Evolutionary conservation across 1,140 invertebrate genomes (phyloP), one percentile per base, ranked within the genome.

Genomic region (Pogonus chalceus): DNA sequence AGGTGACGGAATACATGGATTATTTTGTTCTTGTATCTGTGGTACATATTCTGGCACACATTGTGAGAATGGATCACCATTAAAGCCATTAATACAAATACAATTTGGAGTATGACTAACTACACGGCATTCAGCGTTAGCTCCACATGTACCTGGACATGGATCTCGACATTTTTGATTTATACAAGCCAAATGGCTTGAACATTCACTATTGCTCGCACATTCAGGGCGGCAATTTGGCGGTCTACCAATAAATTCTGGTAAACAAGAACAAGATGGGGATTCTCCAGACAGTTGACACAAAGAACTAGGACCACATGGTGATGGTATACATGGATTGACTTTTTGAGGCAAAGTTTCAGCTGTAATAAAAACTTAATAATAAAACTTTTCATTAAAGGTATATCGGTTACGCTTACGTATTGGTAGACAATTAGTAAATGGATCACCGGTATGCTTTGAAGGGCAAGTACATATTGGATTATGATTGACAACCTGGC

Each of bases 191-290:
- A 82, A 73, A 54, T 80, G 77, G 21, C 80, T 78, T 1, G 80
- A 65, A 69, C 89, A 92, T 60, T 92, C 87, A 14, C 82, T 80
- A 62, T 87, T 84, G 20, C 82, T 77, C 20, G 83, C 75, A 66
- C 89, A 92, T 70, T 89, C 84, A 1, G 87, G 86, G 58, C 84
- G 74, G 65, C 88, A 88, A 56, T 82, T 82, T 62, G 83, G 82
- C 16, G 87, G 85, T 62, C 85, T 80, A 57, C 86, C 86, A 22
- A 84, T 76, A 63, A 86, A 87, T 56, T 81, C 78, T 31, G 79
- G 71, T 35, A 83, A 67, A 64, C 88, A 90, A 10, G 79, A 80
- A 59, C 87, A 90, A 10, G 84, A 80, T 54, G 58, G 70, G 56
- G 62, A 68, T 23, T 74, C 71, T 49, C 78, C 78, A 0, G 77